phyloP scores from a whole-genome alignment of 2,113 vertebrate species.

The Grantiella picta region DNA sequence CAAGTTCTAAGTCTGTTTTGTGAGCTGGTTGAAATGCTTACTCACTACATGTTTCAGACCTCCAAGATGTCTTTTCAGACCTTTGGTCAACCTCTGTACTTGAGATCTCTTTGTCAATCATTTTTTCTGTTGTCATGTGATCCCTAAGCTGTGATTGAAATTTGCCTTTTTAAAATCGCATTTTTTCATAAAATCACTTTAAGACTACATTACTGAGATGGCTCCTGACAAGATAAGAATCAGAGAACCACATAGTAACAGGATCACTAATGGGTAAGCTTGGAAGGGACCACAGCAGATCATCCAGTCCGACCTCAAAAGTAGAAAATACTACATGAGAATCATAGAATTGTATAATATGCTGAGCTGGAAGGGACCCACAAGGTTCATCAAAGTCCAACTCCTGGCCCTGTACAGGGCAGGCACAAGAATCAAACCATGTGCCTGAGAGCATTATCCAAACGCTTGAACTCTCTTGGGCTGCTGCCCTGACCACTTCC shows the following conservation, averaged over 20 bases:
- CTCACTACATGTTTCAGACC: neutral
- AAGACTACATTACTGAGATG: neutral
- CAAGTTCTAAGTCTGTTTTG: neutral
- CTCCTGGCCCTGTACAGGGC: neutral
- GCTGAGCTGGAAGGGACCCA: neutral
- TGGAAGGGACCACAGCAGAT: neutral
- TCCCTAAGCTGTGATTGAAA: neutral
- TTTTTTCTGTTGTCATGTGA: neutral
- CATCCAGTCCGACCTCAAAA: neutral
- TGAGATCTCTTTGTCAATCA: neutral
- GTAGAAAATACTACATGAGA: neutral
- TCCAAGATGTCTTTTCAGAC: neutral
- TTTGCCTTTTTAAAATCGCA: neutral
- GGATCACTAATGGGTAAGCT: neutral
- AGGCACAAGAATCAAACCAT: neutral
- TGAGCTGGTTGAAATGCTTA: neutral
- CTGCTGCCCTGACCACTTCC: neutral
- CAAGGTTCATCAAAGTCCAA: neutral
- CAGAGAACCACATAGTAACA: neutral
- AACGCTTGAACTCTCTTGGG: neutral
- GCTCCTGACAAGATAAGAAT: neutral
- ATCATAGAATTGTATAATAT: neutral
- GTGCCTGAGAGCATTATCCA: neutral
- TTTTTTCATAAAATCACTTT: neutral
- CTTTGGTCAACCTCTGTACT: neutral